Evolutionary conservation across 2,888 invertebrate genomes (phyloP).

Genomic region (Galeruca laticollis): DNA sequence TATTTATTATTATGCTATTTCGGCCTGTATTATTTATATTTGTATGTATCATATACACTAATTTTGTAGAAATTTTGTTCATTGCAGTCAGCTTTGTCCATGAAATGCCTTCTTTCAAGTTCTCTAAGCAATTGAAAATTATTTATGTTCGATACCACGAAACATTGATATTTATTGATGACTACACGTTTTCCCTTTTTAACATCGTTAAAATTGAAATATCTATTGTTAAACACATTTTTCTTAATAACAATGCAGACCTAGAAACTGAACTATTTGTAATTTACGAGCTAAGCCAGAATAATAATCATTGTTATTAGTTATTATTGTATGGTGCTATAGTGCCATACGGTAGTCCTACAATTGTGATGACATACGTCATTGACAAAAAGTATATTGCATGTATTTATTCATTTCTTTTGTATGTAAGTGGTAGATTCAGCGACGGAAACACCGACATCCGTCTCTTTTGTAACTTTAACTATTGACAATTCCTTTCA

Average conservation of each 20-base stretch:
- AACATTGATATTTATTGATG: not conserved
- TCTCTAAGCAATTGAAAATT: not conserved
- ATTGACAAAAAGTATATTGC: conserved; percentile 10
- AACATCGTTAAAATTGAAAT: conserved; percentile 1
- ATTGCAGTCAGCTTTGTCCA: too few species aligned
- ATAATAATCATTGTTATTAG: conserved; percentile 3
- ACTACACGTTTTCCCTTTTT: not conserved
- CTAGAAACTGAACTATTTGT: not conserved
- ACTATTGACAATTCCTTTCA: not conserved
- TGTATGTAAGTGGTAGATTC: conserved; percentile 1
- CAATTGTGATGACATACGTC: not conserved
- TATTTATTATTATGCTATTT: too few species aligned
- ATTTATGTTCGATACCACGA: not conserved
- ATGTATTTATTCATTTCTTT: not conserved
- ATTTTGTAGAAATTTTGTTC: too few species aligned
- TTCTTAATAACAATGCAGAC: not conserved
- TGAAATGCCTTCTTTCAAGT: too few species aligned
- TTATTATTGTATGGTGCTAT: not conserved
- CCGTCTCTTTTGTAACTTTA: not conserved
- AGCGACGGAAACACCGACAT: not conserved
- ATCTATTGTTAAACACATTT: conserved; percentile 1
- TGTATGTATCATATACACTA: too few species aligned
- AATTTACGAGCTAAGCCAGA: not conserved
- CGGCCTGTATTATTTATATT: too few species aligned
- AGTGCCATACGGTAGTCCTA: not conserved